phyloP scores from a whole-genome alignment of 2,797 vertebrate species.

The Prunella strophiata region DNA sequence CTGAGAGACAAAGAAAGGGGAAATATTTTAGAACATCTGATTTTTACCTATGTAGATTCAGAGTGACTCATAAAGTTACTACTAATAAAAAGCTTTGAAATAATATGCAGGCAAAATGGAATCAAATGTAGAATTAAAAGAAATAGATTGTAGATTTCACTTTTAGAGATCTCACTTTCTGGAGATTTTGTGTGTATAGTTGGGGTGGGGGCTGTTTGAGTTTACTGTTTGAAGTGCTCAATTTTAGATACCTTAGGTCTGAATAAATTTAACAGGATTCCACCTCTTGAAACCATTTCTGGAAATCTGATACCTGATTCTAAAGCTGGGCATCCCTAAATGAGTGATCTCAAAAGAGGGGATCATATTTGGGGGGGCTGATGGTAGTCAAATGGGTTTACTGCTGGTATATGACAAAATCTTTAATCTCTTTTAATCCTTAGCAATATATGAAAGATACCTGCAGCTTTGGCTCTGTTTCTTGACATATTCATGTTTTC shows the following conservation, averaged over 20 bases:
- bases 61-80: background rate
- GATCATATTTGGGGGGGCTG: rapidly evolving
- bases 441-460: background rate
- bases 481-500: background rate
- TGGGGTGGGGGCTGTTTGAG: rapidly evolving
- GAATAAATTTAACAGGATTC: background rate
- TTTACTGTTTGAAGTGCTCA: background rate
- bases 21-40: background rate
- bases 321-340: background rate
- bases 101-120: background rate
- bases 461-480: background rate
- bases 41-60: background rate
- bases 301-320: background rate
- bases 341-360: background rate
- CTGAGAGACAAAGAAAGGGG: background rate
- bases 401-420: background rate
- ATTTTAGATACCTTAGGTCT: background rate
- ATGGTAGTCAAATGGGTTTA: background rate
- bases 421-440: constrained; percentile 9
- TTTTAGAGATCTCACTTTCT: background rate
- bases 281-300: background rate
- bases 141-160: background rate
- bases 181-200: background rate
- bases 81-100: background rate
- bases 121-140: background rate